phyloP scores from a whole-genome alignment of 2,113 vertebrate genomes.

The Thalassarche chlororhynchos region DNA sequence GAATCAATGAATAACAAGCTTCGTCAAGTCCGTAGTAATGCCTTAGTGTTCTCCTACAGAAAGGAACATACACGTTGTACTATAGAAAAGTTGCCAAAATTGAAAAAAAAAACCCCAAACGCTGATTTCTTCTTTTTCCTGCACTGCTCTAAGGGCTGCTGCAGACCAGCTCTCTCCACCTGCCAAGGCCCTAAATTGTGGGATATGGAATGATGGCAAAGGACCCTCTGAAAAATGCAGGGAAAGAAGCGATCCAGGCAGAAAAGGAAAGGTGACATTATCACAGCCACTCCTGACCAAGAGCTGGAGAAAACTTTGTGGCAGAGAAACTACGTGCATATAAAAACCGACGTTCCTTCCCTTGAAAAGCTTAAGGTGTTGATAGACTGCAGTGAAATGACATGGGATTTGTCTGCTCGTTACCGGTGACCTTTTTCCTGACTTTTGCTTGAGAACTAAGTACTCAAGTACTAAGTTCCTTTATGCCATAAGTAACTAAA shows the following conservation, averaged over 20 bases:
- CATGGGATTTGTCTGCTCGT: not conserved
- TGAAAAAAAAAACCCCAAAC: rapidly evolving
- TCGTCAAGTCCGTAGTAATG: not conserved
- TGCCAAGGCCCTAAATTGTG: not conserved
- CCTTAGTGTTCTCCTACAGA: not conserved
- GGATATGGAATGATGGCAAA: not conserved
- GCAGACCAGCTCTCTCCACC: not conserved
- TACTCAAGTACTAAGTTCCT: not conserved
- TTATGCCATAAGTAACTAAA: not conserved
- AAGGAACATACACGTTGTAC: not conserved
- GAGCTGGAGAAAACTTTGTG: not conserved
- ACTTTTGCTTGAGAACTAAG: not conserved
- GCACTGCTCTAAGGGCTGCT: not conserved
- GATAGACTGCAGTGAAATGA: not conserved
- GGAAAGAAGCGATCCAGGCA: not conserved
- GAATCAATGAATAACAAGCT: not conserved
- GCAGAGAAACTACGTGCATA: not conserved
- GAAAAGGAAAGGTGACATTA: not conserved
- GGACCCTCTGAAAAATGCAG: not conserved
- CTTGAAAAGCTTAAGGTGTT: not conserved
- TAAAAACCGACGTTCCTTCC: not conserved
- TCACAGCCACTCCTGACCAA: not conserved
- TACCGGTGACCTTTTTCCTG: not conserved
- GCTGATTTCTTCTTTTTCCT: not conserved
- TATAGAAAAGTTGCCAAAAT: not conserved